Evolutionary conservation across 2,888 invertebrate species (phyloP), one percentile per base, ranked within the genome.

Genomic region (Carterocephalus palaemon): DNA sequence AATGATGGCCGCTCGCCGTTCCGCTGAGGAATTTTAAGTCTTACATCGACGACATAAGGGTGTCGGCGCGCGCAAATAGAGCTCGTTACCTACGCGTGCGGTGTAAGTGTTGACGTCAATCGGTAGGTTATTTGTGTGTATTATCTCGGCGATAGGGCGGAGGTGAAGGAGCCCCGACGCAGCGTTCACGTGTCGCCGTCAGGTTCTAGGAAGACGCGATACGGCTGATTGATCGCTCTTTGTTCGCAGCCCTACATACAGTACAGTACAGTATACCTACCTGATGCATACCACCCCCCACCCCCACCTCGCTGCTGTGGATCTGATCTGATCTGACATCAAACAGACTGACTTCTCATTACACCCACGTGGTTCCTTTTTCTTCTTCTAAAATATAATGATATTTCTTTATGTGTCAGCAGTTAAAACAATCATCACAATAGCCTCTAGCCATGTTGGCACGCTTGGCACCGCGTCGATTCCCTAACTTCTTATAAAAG

Each of bases 81-180:
- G 48, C 48, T 40, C 45, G 61, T 64, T 65, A 73, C 71, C 74
- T 41, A 43, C 29, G 39, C 26, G 38, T 28, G 39, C 68, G 53
- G 60, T 63, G 54, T 54, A 57, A 59, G 67, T 56, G 52, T 46
- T 81, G 82, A 83, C 82, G 82, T 83, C 82, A 82, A 81, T 80
- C 71, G 72, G 70, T 72, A 74, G 73, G 51, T 70, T 60, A 64
- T 65, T 78, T 72, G 73, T 52, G 70, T 60, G 79, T 72, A 75
- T 74, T 64, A 64, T 60, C 61, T 61, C 63, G 57, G 49, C 41
- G 41, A 41, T 41, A 41, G 60, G 60, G 48, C 65, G 63, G 65
- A 73, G 83, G 84, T 84, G 83, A 84, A 81, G 80, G 81, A 69
- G 67, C 67, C 65, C 45, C 56, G 69, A 67, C 64, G 65, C 67